phyloP scores from a whole-genome alignment of 2,797 vertebrate genomes.

The Pseudomugil tenellus region DNA sequence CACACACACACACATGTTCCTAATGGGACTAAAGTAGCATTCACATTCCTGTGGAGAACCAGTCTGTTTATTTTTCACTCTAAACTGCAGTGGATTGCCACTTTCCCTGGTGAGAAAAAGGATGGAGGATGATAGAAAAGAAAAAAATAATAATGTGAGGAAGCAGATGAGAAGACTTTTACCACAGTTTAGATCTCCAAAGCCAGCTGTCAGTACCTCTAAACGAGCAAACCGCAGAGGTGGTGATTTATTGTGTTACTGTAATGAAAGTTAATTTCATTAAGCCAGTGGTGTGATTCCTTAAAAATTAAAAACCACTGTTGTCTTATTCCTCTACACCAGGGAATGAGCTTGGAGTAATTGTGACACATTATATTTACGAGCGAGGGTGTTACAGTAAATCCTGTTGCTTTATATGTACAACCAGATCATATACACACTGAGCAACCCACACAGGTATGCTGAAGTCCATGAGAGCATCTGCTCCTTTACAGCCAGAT shows the following conservation, averaged over 20 bases:
- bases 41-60: conserved; percentile 81
- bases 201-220: conserved; percentile 57
- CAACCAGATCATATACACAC: conserved; percentile 29
- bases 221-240: conserved; percentile 51
- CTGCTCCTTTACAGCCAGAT: conserved; percentile 84
- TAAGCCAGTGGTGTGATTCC: conserved; percentile 49
- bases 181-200: conserved; percentile 57
- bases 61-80: conserved; percentile 79
- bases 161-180: conserved; percentile 60
- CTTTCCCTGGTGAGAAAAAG: conserved; percentile 77
- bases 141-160: conserved; percentile 36
- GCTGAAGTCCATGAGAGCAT: conserved; percentile 75
- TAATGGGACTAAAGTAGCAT: conserved; percentile 81
- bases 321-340: conserved; percentile 38
- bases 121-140: conserved; percentile 56
- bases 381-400: conserved; percentile 68
- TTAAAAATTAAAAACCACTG: conserved; percentile 45
- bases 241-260: conserved; percentile 65
- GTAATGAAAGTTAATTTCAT: conserved; percentile 74
- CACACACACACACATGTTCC: conserved; percentile 81
- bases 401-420: conserved; percentile 69
- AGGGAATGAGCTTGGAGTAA: conserved; percentile 60
- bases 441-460: conserved; percentile 71
- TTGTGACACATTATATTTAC: conserved; percentile 75
- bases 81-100: conserved; percentile 68